Evolutionary conservation across 2,888 invertebrate species (phyloP).

Genomic region (Clanis bilineata): DNA sequence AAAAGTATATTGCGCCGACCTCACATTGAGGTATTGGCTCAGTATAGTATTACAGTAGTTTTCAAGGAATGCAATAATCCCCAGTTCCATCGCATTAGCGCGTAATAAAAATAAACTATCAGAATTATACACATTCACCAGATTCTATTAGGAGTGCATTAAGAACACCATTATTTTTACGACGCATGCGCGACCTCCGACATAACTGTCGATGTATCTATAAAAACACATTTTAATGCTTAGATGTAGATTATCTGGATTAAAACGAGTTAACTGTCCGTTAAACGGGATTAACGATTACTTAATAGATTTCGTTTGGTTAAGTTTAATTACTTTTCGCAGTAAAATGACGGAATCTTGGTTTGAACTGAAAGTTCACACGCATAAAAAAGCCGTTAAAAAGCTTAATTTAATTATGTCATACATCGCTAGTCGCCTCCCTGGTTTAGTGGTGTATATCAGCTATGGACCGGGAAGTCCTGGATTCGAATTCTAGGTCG

Average conservation of each 20-base stretch:
- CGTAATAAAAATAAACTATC: not conserved
- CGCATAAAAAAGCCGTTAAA: no score
- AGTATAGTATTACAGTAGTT: not conserved
- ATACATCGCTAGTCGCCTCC: no score
- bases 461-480: no score
- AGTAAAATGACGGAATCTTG: no score
- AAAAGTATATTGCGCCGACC: no score
- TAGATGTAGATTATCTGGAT: not conserved
- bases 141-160: not conserved
- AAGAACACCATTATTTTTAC: not conserved
- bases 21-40: no score
- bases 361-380: no score
- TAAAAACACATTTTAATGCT: not conserved
- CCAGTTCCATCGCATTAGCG: not conserved
- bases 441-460: no score
- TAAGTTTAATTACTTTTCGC: not conserved
- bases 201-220: not conserved
- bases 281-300: not conserved
- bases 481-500: no score
- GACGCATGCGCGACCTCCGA: constrained; percentile 1
- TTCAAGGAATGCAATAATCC: not conserved
- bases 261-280: not conserved
- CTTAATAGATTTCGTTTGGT: not conserved
- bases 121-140: not conserved
- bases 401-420: no score